Percentiles rank a stretch among this genome's conserved stretches.
phyloP scores from a whole-genome alignment of 1,140 invertebrate genomes.

The Polypedilum pembai region DNA sequence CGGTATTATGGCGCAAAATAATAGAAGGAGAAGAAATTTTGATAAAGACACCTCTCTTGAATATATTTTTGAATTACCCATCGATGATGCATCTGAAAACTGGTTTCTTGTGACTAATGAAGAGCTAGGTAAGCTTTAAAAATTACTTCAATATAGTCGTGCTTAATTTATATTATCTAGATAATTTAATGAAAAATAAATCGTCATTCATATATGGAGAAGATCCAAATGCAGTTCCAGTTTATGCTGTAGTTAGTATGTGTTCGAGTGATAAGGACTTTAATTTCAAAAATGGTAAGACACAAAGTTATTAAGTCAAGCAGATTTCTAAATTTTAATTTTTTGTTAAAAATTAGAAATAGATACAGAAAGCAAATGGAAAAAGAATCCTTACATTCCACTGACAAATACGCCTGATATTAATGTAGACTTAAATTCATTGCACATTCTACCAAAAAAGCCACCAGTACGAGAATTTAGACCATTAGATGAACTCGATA shows the following conservation, averaged over 20 bases:
- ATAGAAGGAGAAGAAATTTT: slow-evolving; percentile 14
- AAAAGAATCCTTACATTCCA: slow-evolving; percentile 5
- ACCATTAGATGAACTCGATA: neutral
- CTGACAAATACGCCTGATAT: neutral
- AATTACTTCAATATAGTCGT: neutral
- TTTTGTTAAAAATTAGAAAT: slow-evolving; percentile 1
- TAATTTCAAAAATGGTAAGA: slow-evolving; percentile 1
- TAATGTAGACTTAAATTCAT: neutral
- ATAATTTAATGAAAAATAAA: slow-evolving; percentile 46
- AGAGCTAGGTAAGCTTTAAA: slow-evolving; percentile 44
- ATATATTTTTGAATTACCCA: slow-evolving; percentile 31
- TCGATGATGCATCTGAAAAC: slow-evolving; percentile 42
- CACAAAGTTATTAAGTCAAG: neutral
- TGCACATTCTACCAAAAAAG: neutral
- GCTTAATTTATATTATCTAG: slow-evolving; percentile 35
- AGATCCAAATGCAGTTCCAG: slow-evolving; percentile 51
- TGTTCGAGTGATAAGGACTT: slow-evolving; percentile 35
- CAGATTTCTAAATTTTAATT: neutral
- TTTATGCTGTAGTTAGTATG: slow-evolving; percentile 51
- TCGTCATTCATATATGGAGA: slow-evolving; percentile 53
- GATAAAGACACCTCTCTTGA: slow-evolving; percentile 27
- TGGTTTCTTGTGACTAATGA: slow-evolving; percentile 49
- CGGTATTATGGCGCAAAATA: neutral
- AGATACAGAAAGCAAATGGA: neutral
- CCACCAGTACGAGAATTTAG: neutral